Base-by-base conservation (phyloP, 2,888 invertebrate species). In the Dyspetes luteomarginatus region DNA sequence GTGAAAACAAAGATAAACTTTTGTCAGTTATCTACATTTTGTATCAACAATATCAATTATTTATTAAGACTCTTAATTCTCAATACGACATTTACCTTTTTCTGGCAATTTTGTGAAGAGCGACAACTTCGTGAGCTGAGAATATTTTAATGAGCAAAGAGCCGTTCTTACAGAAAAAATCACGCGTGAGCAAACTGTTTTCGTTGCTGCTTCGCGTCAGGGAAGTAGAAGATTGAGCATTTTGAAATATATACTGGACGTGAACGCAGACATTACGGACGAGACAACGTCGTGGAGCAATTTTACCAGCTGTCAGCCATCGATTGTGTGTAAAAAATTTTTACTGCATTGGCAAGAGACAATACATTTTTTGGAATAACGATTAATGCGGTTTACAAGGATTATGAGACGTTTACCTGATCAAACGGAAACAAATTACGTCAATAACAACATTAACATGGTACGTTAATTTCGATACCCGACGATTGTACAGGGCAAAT, bases 241-340 rank as follows among this genome's bases (percentile, higher is more conserved):
- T 68, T 55, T 28, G 24, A 71, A 71, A 67, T 50, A 43, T 26
- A 45, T 26, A 72, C n/a, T n/a, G 67, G 85, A 80, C 88, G 89
- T 87, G 78, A 74, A 5, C 0, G 0, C 50, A 83, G 81, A 58
- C 50, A 12, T 24, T 64, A 15, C 15, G 19, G 68, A 28, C 67
- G 50, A 0, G 22, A n/a, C 77, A 74, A 88, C 89, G 88, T 79
- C 71, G 64, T n/a, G n/a, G 48, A 80, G 81, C 81, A 85, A 81
- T 86, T 83, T 86, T 82, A 85, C 86, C 89, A 88, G 88, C 89
- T 89, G 88, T 89, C 89, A 89, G 87, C 84, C 89, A 89, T 89
- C 86, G 89, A 89, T 89, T 88, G 85, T 86, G 81, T 62, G n/a
- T n/a, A n/a, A 50, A 84, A 74, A 82, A 85, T 48, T 85, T 82